Percentiles rank a stretch among this genome's conserved stretches.
phyloP scores from a whole-genome alignment of 2,888 invertebrate species.

The Stenchaetothrips biformis region DNA sequence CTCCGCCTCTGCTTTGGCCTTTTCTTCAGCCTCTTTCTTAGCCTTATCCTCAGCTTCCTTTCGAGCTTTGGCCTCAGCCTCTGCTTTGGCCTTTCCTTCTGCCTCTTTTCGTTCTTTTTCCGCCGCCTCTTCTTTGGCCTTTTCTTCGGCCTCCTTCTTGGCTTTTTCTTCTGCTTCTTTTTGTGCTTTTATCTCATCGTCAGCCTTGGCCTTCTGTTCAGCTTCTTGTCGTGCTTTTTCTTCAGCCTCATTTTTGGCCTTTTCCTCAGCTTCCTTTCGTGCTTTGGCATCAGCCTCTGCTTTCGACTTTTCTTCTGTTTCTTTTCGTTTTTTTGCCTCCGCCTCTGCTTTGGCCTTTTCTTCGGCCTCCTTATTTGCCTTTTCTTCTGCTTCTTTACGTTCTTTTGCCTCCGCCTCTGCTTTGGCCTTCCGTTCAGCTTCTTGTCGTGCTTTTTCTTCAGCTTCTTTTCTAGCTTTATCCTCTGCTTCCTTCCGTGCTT shows the following conservation, averaged over 20 bases:
- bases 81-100: conserved; percentile 35
- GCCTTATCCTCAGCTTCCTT: conserved; percentile 34
- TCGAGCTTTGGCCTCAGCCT: conserved; percentile 34
- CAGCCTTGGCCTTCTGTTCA: no score
- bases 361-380: conserved; percentile 33
- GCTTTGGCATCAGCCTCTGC: no score
- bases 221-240: conserved; percentile 31
- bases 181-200: no score
- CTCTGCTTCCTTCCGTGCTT: conserved; percentile 31
- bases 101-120: conserved; percentile 34
- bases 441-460: conserved; percentile 35
- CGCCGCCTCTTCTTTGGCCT: conserved; percentile 33
- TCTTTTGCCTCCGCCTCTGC: conserved; percentile 12
- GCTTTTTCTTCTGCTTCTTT: conserved; percentile 18
- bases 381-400: conserved; percentile 34
- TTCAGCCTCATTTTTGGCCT: conserved; percentile 32
- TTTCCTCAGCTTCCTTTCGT: conserved; percentile 31
- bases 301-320: conserved; percentile 27
- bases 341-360: conserved; percentile 29
- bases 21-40: conserved; percentile 32
- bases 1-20: conserved; percentile 31
- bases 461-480: conserved; percentile 34
- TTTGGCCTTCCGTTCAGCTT: conserved; percentile 33
- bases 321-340: conserved; percentile 33
- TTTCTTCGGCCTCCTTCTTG: conserved; percentile 32